Evolutionary conservation across 2,113 vertebrate species (phyloP).

Genomic region (Oriolus oriolus): DNA sequence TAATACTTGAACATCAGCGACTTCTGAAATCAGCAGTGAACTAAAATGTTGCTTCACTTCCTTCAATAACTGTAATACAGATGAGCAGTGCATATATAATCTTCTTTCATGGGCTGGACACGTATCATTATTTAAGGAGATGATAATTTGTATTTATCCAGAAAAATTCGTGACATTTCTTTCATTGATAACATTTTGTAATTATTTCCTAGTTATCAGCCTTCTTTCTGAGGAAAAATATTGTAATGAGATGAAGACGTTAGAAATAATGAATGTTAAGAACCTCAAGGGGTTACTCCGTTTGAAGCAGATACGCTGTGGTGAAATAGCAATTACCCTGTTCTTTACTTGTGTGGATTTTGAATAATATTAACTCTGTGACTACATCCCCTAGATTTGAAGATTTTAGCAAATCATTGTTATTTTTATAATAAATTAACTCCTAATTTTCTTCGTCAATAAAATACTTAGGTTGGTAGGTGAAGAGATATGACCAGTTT

Average conservation of each 20-base stretch:
- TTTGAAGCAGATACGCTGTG: background rate
- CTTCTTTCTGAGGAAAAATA: background rate
- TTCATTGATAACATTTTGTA: background rate
- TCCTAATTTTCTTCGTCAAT: background rate
- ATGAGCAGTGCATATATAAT: background rate
- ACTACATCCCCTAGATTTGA: background rate
- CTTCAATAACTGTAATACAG: background rate
- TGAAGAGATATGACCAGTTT: background rate
- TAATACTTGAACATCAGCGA: background rate
- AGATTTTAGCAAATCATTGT: background rate
- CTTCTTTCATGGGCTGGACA: background rate
- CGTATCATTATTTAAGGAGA: background rate
- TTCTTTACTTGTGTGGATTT: background rate
- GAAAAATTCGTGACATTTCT: background rate
- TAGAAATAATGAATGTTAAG: background rate
- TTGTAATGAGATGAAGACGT: background rate
- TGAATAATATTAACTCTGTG: background rate
- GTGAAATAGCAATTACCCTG: background rate
- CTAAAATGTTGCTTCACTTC: background rate
- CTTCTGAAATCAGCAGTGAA: background rate
- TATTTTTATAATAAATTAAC: background rate
- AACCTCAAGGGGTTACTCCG: background rate
- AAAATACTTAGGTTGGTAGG: background rate
- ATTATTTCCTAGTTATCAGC: background rate
- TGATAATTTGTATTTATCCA: background rate